Evolutionary conservation across 2,888 invertebrate species (phyloP).

Genomic region (Phania funesta): DNA sequence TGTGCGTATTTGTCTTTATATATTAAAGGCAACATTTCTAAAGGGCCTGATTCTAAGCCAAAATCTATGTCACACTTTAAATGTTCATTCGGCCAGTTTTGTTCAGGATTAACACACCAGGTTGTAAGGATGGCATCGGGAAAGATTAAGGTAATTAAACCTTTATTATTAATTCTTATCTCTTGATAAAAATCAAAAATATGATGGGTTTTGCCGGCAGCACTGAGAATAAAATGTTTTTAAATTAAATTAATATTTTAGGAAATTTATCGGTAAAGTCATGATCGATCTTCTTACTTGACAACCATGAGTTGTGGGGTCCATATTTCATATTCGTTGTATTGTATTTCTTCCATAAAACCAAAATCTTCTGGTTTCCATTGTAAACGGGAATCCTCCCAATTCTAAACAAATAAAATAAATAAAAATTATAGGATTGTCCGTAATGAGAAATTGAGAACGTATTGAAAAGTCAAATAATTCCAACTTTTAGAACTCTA

Average conservation of each 20-base stretch:
- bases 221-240: conserved; percentile 60
- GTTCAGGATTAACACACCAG: conserved; percentile 75
- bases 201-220: conserved; percentile 72
- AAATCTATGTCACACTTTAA: conserved; percentile 75
- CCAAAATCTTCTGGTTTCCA: conserved; percentile 84
- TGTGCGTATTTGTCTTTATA: conserved; percentile 68
- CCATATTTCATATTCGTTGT: conserved; percentile 73
- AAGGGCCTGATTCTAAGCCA: conserved; percentile 69
- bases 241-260: no score
- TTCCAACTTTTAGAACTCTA: no score
- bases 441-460: no score
- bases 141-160: conserved; percentile 71
- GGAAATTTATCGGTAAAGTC: no score
- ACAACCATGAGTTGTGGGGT: conserved; percentile 72
- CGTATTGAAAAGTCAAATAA: no score
- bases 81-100: conserved; percentile 78
- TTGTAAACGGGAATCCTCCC: conserved; percentile 83
- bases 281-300: conserved; percentile 75
- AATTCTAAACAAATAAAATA: conserved; percentile 80
- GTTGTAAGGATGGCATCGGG: conserved; percentile 73
- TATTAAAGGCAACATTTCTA: conserved; percentile 12
- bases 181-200: conserved; percentile 69
- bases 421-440: not conserved
- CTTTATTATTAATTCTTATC: conserved; percentile 72
- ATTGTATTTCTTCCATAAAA: conserved; percentile 77